These are phyloP conservation scores for Leiothrix lutea DNA, from an alignment of 2,113 vertebrate genomes.

Conservation along the genomic window DNA sequence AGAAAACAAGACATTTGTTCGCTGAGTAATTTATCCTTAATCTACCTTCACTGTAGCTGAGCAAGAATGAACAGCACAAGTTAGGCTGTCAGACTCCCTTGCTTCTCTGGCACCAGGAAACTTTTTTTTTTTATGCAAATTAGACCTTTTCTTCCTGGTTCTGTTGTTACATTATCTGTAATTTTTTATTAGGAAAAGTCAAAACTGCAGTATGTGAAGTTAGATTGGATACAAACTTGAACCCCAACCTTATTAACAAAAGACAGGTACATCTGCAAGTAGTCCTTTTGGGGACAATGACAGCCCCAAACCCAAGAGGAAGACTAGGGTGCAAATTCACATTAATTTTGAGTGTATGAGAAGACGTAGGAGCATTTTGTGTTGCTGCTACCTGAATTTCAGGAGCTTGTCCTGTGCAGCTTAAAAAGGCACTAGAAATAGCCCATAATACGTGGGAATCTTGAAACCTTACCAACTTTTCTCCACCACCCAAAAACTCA, in stretches of 20 bases:
- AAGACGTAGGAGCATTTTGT: background rate
- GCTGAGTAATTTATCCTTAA: conserved; percentile 17
- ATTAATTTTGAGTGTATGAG: background rate
- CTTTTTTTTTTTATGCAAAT: background rate
- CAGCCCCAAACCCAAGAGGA: background rate
- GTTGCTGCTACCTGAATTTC: background rate
- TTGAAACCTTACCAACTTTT: background rate
- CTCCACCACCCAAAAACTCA: background rate
- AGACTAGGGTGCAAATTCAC: background rate
- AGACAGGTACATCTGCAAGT: background rate
- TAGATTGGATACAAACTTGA: background rate
- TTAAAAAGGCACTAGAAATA: background rate
- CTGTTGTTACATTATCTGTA: background rate
- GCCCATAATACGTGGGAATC: background rate
- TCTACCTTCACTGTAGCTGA: background rate
- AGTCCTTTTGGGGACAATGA: background rate
- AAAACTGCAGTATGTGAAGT: background rate
- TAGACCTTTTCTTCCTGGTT: background rate
- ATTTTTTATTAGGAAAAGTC: background rate
- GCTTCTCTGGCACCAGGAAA: background rate
- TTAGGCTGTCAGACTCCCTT: background rate
- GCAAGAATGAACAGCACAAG: background rate
- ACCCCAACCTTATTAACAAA: fast-evolving
- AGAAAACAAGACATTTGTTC: conserved; percentile 50
- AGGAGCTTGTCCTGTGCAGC: background rate